Conservation (phyloP, 2,888 invertebrate genomes). For the Eucriotettix oculatus region DNA sequence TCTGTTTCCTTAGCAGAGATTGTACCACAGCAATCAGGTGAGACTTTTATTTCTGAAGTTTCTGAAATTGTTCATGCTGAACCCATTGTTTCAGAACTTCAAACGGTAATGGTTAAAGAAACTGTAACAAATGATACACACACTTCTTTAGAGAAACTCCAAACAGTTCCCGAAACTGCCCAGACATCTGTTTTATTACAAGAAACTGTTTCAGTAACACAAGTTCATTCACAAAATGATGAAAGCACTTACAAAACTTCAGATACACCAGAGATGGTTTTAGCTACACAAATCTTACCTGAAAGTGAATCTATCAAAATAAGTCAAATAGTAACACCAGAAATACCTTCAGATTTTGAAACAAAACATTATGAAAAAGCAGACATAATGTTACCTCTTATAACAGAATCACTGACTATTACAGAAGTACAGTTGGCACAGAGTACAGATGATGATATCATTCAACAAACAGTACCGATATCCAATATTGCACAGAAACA, state of each 20-base stretch:
- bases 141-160: slow-evolving; percentile 3
- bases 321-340: slow-evolving; percentile 11
- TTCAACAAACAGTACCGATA: slow-evolving; percentile 10
- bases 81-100: slow-evolving; percentile 11
- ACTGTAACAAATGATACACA: slow-evolving; percentile 11
- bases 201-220: slow-evolving; percentile 10
- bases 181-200: slow-evolving; percentile 5
- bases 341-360: slow-evolving; percentile 9
- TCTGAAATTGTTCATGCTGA: slow-evolving; percentile 11
- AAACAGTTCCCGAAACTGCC: slow-evolving; percentile 5
- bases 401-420: slow-evolving; percentile 9
- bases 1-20: slow-evolving; percentile 15
- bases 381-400: slow-evolving; percentile 5
- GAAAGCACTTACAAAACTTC: slow-evolving; percentile 7
- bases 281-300: slow-evolving; percentile 10
- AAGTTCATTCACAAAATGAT: slow-evolving; percentile 10
- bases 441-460: slow-evolving; percentile 8
- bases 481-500: slow-evolving; percentile 12
- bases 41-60: slow-evolving; percentile 6
- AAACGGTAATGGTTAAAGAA: slow-evolving; percentile 8
- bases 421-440: slow-evolving; percentile 9
- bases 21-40: slow-evolving; percentile 10
- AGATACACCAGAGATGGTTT: slow-evolving; percentile 17
- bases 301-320: slow-evolving; percentile 13
- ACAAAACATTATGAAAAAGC: slow-evolving; percentile 7